A percentile compares a stretch with the other conserved stretches of the same genome.
Conservation (phyloP, 1,140 invertebrate genomes). For the Drosophila kikkawai region DNA sequence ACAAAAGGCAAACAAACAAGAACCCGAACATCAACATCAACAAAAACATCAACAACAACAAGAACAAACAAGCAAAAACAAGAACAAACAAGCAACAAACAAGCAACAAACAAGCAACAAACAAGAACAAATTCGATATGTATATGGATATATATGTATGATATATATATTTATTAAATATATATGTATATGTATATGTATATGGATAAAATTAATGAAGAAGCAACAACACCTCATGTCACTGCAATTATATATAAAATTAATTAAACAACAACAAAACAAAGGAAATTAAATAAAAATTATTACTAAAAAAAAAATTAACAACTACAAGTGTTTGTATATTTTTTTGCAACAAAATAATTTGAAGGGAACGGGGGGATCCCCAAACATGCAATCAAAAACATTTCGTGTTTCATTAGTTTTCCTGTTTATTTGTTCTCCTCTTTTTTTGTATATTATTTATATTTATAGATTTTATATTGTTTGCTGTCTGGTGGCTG, state of each 20-base stretch:
- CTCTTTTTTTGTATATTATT: neutral
- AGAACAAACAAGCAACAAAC: neutral
- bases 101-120: constrained; percentile 27
- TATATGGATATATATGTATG: constrained; percentile 37
- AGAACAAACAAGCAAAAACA: constrained; percentile 2
- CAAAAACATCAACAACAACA: constrained; percentile 24
- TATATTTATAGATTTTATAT: constrained; percentile 4
- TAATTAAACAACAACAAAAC: constrained; percentile 81
- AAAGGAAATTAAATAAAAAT: constrained; percentile 82
- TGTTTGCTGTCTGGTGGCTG: constrained; percentile 20
- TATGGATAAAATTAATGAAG: constrained; percentile 76
- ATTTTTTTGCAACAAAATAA: constrained; percentile 25
- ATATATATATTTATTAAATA: constrained; percentile 49
- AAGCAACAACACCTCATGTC: constrained; percentile 83
- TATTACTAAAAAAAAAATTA: constrained; percentile 75
- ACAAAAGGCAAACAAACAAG: constrained; percentile 58
- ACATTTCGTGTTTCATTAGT: constrained; percentile 64
- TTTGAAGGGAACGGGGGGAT: constrained; percentile 16
- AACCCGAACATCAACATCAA: constrained; percentile 32
- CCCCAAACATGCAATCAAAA: constrained; percentile 45
- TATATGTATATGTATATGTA: constrained; percentile 56
- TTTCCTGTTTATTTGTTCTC: constrained; percentile 28
- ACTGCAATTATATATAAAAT: constrained; percentile 83
- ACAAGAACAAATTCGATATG: constrained; percentile 43
- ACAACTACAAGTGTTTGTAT: constrained; percentile 9